These are phyloP conservation scores for Cataglyphis rosenhaueri DNA, from an alignment of 2,888 invertebrate genomes.

Conservation along the genomic window DNA sequence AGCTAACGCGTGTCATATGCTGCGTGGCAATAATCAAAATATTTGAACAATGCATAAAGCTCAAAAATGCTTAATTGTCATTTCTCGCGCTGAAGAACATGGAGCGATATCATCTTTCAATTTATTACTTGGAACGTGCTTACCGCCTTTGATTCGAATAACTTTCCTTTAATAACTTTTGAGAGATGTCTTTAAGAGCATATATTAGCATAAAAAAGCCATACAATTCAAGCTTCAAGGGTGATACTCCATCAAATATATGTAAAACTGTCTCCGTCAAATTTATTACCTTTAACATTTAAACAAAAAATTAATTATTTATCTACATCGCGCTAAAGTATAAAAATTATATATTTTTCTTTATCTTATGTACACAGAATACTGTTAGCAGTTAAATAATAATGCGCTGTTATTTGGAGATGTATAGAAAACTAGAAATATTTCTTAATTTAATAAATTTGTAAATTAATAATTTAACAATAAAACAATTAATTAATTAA, in stretches of 20 bases:
- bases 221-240: neutral
- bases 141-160: neutral
- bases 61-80: slow-evolving; percentile 17
- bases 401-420: neutral
- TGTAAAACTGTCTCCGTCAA: neutral
- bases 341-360: neutral
- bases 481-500: neutral
- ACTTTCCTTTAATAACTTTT: neutral
- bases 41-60: slow-evolving; percentile 25
- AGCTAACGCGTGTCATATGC: neutral
- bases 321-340: neutral
- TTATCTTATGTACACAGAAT: neutral
- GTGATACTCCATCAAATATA: neutral
- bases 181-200: neutral
- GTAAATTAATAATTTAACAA: neutral
- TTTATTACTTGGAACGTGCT: neutral
- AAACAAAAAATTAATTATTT: neutral
- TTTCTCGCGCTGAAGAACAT: neutral
- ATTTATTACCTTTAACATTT: neutral
- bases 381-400: neutral
- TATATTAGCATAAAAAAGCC: neutral
- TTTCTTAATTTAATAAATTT: neutral
- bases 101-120: slow-evolving; percentile 29
- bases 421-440: neutral
- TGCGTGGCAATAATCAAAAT: slow-evolving; percentile 31